These are phyloP conservation scores for Epistrophe grossulariae DNA, from an alignment of 2,888 invertebrate genomes.

Conservation along the genomic window DNA sequence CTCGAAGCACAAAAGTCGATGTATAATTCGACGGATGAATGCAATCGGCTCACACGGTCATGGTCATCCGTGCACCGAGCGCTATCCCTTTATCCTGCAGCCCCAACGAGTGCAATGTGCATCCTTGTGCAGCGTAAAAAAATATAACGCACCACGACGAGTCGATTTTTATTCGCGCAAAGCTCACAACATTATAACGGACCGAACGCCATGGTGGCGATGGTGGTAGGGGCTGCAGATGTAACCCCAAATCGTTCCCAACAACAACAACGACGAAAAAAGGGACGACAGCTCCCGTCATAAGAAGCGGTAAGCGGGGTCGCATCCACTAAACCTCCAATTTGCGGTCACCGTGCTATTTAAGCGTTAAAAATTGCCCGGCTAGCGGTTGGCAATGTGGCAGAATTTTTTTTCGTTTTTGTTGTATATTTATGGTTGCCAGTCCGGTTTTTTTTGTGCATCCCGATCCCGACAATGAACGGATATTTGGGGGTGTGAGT, in stretches of 20 bases:
- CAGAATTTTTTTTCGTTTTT: slow-evolving; percentile 22
- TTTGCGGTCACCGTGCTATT: slow-evolving; percentile 76
- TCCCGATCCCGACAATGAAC: slow-evolving; percentile 74
- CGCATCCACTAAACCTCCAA: slow-evolving; percentile 75
- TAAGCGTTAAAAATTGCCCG: slow-evolving; percentile 75
- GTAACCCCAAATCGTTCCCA: slow-evolving; percentile 3
- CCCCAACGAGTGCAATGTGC: slow-evolving; percentile 65
- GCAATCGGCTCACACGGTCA: slow-evolving; percentile 75
- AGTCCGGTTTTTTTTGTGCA: slow-evolving; percentile 53
- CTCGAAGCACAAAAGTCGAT: slow-evolving; percentile 65
- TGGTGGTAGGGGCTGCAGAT: slow-evolving; percentile 53
- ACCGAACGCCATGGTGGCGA: slow-evolving; percentile 13
- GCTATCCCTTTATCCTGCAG: slow-evolving; percentile 34
- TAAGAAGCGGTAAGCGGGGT: slow-evolving; percentile 72
- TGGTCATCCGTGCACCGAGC: slow-evolving; percentile 62
- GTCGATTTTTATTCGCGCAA: slow-evolving; percentile 67
- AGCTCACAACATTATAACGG: slow-evolving; percentile 64
- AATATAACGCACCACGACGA: slow-evolving; percentile 54
- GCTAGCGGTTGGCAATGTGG: slow-evolving; percentile 63
- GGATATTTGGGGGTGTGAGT: slow-evolving; percentile 10
- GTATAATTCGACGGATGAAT: slow-evolving; percentile 72
- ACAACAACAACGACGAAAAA: slow-evolving; percentile 6
- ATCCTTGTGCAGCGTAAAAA: slow-evolving; percentile 55
- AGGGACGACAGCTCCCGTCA: slow-evolving; percentile 41
- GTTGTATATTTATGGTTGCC: slow-evolving; percentile 59